Conservation (phyloP, 2,797 vertebrate species). For the Agapornis canus region DNA sequence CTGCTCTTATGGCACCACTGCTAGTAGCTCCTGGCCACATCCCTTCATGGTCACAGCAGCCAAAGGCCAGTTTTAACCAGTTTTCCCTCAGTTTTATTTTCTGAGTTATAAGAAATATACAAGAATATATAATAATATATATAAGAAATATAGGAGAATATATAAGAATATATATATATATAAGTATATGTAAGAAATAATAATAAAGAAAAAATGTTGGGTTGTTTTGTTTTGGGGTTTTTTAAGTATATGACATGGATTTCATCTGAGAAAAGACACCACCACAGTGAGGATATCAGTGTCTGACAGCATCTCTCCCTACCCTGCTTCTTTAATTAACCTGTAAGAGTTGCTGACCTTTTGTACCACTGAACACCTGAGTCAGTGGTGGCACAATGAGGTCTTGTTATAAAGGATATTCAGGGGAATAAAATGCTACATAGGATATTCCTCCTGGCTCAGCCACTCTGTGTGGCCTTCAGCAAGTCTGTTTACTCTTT, state of each 20-base stretch:
- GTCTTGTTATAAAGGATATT: background rate
- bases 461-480: background rate
- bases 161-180: background rate
- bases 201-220: background rate
- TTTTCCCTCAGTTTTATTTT: background rate
- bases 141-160: too few species aligned
- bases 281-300: background rate
- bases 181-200: background rate
- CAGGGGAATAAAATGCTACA: fast-evolving
- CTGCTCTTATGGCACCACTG: background rate
- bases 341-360: background rate
- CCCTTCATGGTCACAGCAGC: background rate
- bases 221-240: too few species aligned
- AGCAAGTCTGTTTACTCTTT: background rate
- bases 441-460: background rate
- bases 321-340: background rate
- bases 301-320: background rate
- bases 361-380: background rate
- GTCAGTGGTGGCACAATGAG: background rate
- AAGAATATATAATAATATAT: background rate
- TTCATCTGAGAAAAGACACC: background rate
- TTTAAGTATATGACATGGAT: background rate
- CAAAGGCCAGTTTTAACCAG: background rate
- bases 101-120: background rate
- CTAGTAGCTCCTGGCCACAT: background rate